These are phyloP conservation scores for Pomacea maculata DNA, from an alignment of 1,140 invertebrate genomes.

Conservation along the genomic window DNA sequence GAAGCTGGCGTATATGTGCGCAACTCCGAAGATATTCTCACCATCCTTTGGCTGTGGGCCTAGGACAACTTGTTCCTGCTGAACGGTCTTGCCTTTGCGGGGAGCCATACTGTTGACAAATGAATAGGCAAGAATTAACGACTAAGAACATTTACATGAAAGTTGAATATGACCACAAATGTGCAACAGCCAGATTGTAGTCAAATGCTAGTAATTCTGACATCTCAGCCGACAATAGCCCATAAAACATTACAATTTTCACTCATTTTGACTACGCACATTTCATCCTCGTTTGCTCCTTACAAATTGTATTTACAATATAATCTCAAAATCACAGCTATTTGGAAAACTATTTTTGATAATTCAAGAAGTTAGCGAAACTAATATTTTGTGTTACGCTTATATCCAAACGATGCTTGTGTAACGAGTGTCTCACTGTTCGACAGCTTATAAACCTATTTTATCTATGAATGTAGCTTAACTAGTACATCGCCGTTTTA, in stretches of 20 bases:
- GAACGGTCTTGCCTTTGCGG: conserved; percentile 94
- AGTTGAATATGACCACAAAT: no score
- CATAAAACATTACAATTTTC: no score
- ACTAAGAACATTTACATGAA: no score
- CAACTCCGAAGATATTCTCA: conserved; percentile 98
- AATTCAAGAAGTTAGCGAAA: not conserved
- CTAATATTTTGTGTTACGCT: not conserved
- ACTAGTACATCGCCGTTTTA: no score
- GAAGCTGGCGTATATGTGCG: conserved; percentile 99
- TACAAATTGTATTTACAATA: no score
- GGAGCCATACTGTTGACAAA: conserved; percentile 81
- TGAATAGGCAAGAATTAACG: no score
- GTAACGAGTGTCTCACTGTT: not conserved
- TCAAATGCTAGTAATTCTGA: no score
- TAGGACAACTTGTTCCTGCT: conserved; percentile 94
- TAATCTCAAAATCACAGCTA: not conserved
- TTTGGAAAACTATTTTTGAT: not conserved
- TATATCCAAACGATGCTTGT: not conserved
- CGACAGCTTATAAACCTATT: not conserved
- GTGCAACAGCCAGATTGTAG: no score
- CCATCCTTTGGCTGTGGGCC: conserved; percentile 97
- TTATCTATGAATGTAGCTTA: no score
- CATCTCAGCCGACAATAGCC: no score
- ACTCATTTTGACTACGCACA: no score
- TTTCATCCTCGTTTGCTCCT: no score